phyloP scores from a whole-genome alignment of 35 echinoderm and acorn worm genomes.

The Lytechinus variegatus region DNA sequence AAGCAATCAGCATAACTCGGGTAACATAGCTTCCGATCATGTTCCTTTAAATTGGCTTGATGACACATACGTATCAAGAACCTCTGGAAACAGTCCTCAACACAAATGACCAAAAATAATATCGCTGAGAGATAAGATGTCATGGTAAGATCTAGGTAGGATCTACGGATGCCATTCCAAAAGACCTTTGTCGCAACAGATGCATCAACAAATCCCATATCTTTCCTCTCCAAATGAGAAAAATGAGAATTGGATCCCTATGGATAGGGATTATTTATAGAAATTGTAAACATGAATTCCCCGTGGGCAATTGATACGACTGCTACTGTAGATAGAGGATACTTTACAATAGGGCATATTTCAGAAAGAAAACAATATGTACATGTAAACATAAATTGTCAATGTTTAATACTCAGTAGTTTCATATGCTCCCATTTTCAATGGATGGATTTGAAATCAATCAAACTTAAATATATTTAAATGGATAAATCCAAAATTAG shows the following conservation, averaged over 20 bases:
- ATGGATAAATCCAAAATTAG: too few relatives aligned
- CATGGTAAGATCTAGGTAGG: not conserved
- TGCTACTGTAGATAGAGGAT: not conserved
- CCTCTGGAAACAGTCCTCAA: not conserved
- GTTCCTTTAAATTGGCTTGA: not conserved
- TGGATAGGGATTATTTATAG: not conserved
- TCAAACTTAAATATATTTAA: too few relatives aligned
- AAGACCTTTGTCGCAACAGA: not conserved
- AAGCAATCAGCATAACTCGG: too few relatives aligned
- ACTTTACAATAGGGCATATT: not conserved
- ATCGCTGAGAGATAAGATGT: not conserved
- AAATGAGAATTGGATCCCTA: slow-evolving; percentile 18
- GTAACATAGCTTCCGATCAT: too few relatives aligned
- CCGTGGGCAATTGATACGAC: not conserved
- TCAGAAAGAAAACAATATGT: not conserved
- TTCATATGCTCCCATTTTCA: too few relatives aligned
- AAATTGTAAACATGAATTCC: not conserved
- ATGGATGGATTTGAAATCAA: too few relatives aligned
- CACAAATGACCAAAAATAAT: not conserved
- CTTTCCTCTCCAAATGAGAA: not conserved
- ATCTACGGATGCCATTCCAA: not conserved
- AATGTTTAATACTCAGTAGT: too few relatives aligned
- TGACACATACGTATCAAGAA: not conserved
- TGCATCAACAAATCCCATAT: not conserved
- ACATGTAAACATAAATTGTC: too few relatives aligned